These are phyloP conservation scores for Aythya baeri DNA, from an alignment of 2,113 vertebrate species.

Conservation along the genomic window DNA sequence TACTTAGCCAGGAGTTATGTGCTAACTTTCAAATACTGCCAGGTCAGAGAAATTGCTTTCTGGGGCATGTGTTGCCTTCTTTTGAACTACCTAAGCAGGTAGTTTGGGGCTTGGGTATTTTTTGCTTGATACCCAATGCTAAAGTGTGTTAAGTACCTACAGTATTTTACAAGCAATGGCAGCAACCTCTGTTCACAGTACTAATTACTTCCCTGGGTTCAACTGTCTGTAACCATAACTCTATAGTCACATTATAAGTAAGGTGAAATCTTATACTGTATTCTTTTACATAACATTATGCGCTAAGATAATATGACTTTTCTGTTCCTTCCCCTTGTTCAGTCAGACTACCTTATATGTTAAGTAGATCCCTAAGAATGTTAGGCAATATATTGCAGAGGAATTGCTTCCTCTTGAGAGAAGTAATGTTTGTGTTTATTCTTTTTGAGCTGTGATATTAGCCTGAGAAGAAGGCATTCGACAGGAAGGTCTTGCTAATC, in stretches of 20 bases:
- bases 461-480: background rate
- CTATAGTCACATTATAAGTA: background rate
- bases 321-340: background rate
- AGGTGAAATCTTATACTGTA: background rate
- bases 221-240: background rate
- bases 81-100: background rate
- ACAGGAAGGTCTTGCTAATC: background rate
- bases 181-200: background rate
- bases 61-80: background rate
- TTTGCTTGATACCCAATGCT: background rate
- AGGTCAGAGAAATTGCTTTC: background rate
- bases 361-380: background rate
- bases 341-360: background rate
- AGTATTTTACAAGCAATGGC: background rate
- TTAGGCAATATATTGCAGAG: background rate
- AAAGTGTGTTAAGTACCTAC: background rate
- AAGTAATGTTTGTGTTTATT: background rate
- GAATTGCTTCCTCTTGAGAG: background rate
- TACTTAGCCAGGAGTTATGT: background rate
- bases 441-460: background rate
- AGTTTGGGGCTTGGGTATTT: fast-evolving
- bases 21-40: background rate
- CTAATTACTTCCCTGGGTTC: background rate
- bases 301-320: background rate
- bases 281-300: background rate